Conservation (phyloP, 2,113 vertebrate genomes). For the Poeciliopsis prolifica region DNA sequence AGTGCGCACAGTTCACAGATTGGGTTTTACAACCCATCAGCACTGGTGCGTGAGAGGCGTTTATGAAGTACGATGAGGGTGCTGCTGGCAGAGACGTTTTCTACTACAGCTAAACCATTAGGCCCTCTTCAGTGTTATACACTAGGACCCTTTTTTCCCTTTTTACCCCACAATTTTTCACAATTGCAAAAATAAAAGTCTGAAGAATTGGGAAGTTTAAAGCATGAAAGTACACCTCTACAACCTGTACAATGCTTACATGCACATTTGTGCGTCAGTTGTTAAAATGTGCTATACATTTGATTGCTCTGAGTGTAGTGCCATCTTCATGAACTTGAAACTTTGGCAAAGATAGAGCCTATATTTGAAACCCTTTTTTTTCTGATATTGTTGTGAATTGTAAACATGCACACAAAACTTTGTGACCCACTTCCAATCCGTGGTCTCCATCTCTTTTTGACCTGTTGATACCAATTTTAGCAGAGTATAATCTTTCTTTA, state of each 20-base stretch:
- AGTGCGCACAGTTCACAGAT: constrained; percentile 62
- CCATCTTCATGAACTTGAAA: neutral
- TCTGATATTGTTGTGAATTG: too few relatives aligned
- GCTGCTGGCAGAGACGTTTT: constrained; percentile 1
- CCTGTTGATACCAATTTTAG: too few relatives aligned
- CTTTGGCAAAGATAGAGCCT: too few relatives aligned
- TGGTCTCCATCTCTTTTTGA: too few relatives aligned
- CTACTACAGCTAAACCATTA: constrained; percentile 7
- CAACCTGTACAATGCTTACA: neutral
- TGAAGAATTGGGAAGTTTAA: neutral
- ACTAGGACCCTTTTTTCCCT: neutral
- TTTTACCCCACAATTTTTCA: neutral
- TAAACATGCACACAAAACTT: too few relatives aligned
- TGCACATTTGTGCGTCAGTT: neutral
- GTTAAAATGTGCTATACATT: neutral
- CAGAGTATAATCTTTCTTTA: too few relatives aligned
- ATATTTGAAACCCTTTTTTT: too few relatives aligned
- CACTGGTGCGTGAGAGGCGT: constrained; percentile 26
- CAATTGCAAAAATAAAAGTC: neutral
- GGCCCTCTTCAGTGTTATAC: neutral
- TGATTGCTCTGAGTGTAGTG: neutral
- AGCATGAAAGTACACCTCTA: neutral
- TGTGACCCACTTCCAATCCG: too few relatives aligned
- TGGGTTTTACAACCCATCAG: constrained; percentile 64
- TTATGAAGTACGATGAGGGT: constrained; percentile 37